Conservation (phyloP, 2,113 vertebrate genomes). For the Clupea harengus region DNA sequence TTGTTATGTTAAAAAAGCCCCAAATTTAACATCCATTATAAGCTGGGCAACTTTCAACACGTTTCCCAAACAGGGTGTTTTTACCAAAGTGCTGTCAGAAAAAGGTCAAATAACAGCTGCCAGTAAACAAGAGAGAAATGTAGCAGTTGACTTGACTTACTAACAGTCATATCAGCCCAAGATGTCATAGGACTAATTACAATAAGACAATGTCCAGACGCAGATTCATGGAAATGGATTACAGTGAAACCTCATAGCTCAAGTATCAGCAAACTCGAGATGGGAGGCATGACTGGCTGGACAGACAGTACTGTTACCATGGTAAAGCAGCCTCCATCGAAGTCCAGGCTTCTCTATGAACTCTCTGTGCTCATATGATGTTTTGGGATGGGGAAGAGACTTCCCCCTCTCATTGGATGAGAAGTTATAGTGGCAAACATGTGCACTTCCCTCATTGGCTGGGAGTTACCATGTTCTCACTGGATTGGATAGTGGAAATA, state of each 20-base stretch:
- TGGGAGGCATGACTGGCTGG: neutral
- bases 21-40: neutral
- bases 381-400: neutral
- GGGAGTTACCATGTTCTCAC: neutral
- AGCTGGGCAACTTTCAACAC: conserved; percentile 16
- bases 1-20: conserved; percentile 15
- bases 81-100: neutral
- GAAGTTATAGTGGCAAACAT: neutral
- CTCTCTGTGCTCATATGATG: neutral
- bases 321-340: no score
- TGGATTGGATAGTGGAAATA: neutral
- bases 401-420: neutral
- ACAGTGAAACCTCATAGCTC: neutral
- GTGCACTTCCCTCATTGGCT: neutral
- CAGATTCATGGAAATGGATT: neutral
- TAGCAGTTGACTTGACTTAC: neutral
- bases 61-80: neutral
- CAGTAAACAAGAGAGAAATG: neutral
- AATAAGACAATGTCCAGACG: neutral
- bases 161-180: neutral
- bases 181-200: neutral
- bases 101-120: conserved; percentile 6
- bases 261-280: neutral
- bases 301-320: neutral
- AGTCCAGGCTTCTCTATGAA: neutral